phyloP scores from a whole-genome alignment of 2,113 vertebrate species.

The Syngnathus typhle region DNA sequence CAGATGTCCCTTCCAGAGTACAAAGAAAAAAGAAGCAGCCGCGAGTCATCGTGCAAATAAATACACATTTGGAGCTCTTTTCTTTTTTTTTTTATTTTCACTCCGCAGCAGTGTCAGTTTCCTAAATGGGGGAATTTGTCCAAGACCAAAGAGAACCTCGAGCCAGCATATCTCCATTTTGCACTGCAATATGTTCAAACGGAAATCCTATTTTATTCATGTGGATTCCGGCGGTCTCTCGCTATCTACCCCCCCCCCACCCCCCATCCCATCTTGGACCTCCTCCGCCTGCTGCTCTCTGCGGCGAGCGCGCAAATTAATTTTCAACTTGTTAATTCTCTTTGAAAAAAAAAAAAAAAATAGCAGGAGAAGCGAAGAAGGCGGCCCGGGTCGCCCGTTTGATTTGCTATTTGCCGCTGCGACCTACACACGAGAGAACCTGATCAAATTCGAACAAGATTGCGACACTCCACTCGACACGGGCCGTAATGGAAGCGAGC shows the following conservation, averaged over 20 bases:
- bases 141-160: slow-evolving; percentile 39
- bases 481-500: slow-evolving; percentile 12
- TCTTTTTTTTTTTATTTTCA: not conserved
- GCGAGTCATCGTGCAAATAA: not conserved
- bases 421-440: slow-evolving; percentile 60
- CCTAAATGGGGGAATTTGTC: slow-evolving; percentile 40
- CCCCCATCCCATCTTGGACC: not conserved
- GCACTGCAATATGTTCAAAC: slow-evolving; percentile 41
- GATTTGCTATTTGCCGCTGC: slow-evolving; percentile 59
- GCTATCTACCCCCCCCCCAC: slow-evolving; percentile 8
- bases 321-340: slow-evolving; percentile 64
- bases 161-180: slow-evolving; percentile 45
- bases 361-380: slow-evolving; percentile 42
- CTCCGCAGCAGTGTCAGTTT: slow-evolving; percentile 15
- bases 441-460: slow-evolving; percentile 63
- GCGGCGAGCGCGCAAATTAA: slow-evolving; percentile 60
- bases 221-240: slow-evolving; percentile 31
- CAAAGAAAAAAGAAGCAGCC: not conserved
- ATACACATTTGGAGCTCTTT: slow-evolving; percentile 11
- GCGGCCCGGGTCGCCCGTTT: slow-evolving; percentile 45
- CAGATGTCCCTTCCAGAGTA: slow-evolving; percentile 36
- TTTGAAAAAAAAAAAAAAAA: slow-evolving; percentile 49
- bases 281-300: slow-evolving; percentile 7
- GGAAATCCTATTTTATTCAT: slow-evolving; percentile 58
- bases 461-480: slow-evolving; percentile 28